Evolutionary conservation across 2,797 vertebrate genomes (phyloP).

Genomic region (Sebastes nivosus): DNA sequence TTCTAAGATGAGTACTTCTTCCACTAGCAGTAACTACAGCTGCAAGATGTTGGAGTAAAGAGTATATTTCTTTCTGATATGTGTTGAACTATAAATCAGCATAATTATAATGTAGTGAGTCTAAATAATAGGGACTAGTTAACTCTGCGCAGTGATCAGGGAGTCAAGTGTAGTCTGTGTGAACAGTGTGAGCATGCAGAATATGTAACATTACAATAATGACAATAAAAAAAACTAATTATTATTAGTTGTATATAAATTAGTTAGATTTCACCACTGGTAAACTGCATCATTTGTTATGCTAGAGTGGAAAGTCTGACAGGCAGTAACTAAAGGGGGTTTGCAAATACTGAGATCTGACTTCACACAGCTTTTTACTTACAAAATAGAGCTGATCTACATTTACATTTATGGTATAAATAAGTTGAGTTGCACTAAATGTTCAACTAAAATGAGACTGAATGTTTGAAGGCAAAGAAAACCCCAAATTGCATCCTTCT

Average conservation of each 20-base stretch:
- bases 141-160: background rate
- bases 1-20: too few species aligned
- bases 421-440: background rate
- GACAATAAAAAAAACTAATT: background rate
- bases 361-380: too few species aligned
- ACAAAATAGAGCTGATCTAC: accelerated
- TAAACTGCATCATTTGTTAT: too few species aligned
- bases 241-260: background rate
- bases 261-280: too few species aligned
- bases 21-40: too few species aligned
- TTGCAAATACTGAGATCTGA: too few species aligned
- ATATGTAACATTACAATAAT: background rate
- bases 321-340: too few species aligned
- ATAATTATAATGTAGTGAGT: background rate
- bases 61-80: background rate
- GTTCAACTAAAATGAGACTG: background rate
- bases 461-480: background rate
- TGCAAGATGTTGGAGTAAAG: too few species aligned
- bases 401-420: too few species aligned
- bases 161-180: background rate
- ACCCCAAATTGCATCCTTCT: background rate
- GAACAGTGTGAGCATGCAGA: background rate
- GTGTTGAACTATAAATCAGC: background rate
- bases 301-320: too few species aligned
- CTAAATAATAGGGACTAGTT: background rate